A percentile compares a stretch with the other conserved stretches of the same genome.
Evolutionary conservation across 2,113 vertebrate genomes (phyloP).

Genomic region (Ptyas mucosa): DNA sequence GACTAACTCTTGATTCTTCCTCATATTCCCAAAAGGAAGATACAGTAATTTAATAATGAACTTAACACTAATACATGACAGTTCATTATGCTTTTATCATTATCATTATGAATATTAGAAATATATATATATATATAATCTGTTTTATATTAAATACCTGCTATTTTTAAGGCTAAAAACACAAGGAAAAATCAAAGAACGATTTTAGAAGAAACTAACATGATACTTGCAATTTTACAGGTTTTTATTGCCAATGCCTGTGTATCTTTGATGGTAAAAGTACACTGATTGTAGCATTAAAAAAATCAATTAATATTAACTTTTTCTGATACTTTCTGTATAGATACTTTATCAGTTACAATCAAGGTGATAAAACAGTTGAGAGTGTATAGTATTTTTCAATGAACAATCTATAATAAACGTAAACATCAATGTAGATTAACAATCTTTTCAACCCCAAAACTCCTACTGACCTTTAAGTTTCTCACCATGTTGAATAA

Average conservation of each 20-base stretch:
- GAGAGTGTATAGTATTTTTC: slow-evolving; percentile 69
- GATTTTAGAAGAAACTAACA: slow-evolving; percentile 63
- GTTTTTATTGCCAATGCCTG: slow-evolving; percentile 65
- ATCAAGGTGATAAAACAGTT: slow-evolving; percentile 70
- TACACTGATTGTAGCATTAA: slow-evolving; percentile 68
- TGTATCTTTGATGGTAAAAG: slow-evolving; percentile 72
- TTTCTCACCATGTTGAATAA: slow-evolving; percentile 34
- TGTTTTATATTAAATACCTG: slow-evolving; percentile 65
- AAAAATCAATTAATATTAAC: slow-evolving; percentile 81
- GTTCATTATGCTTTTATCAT: not conserved
- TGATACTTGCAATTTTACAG: slow-evolving; percentile 62
- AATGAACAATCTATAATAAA: slow-evolving; percentile 68
- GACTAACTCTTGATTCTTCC: not conserved
- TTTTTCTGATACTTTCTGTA: slow-evolving; percentile 73
- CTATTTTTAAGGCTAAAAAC: slow-evolving; percentile 56
- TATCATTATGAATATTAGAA: slow-evolving; percentile 40
- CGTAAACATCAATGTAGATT: slow-evolving; percentile 69
- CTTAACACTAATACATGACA: not conserved
- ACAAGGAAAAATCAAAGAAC: slow-evolving; percentile 58
- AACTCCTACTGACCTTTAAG: slow-evolving; percentile 54
- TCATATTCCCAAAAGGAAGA: not conserved
- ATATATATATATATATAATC: not conserved
- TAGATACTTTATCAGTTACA: slow-evolving; percentile 69
- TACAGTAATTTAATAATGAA: not conserved
- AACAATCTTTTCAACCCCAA: slow-evolving; percentile 65